Evolutionary conservation across 1,140 invertebrate genomes (phyloP).

Genomic region (Calliopsis andreniformis): DNA sequence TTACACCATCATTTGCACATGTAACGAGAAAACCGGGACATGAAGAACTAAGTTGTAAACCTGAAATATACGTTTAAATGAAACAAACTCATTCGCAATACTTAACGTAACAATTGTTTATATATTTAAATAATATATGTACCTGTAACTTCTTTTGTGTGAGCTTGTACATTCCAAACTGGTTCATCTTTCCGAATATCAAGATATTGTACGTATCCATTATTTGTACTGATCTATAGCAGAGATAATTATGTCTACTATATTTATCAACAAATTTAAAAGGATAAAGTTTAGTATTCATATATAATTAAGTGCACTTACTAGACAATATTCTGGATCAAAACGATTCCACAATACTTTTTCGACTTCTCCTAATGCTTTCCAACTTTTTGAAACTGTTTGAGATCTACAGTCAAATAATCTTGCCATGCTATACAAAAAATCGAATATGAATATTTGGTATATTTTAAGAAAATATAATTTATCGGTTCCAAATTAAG

Average conservation of each 20-base stretch:
- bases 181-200: slow-evolving; percentile 88
- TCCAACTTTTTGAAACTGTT: slow-evolving; percentile 86
- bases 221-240: slow-evolving; percentile 88
- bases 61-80: slow-evolving; percentile 74
- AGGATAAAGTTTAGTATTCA: slow-evolving; percentile 25
- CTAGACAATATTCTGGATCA: slow-evolving; percentile 88
- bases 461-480: not conserved
- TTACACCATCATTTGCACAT: slow-evolving; percentile 86
- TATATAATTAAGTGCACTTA: slow-evolving; percentile 82
- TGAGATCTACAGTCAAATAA: slow-evolving; percentile 90
- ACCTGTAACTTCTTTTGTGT: slow-evolving; percentile 91
- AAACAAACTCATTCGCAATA: slow-evolving; percentile 5
- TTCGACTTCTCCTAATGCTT: slow-evolving; percentile 91
- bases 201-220: slow-evolving; percentile 89
- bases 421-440: slow-evolving; percentile 84
- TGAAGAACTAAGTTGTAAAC: slow-evolving; percentile 86
- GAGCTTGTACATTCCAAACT: slow-evolving; percentile 90
- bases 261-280: not conserved
- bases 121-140: slow-evolving; percentile 2
- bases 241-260: not conserved
- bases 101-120: slow-evolving; percentile 50
- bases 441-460: slow-evolving; percentile 22
- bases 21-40: slow-evolving; percentile 88
- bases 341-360: slow-evolving; percentile 92
- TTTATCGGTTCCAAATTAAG: slow-evolving; percentile 4